Evolutionary conservation across 1,140 invertebrate genomes (phyloP).

Genomic region (Armadillidium nasatum): DNA sequence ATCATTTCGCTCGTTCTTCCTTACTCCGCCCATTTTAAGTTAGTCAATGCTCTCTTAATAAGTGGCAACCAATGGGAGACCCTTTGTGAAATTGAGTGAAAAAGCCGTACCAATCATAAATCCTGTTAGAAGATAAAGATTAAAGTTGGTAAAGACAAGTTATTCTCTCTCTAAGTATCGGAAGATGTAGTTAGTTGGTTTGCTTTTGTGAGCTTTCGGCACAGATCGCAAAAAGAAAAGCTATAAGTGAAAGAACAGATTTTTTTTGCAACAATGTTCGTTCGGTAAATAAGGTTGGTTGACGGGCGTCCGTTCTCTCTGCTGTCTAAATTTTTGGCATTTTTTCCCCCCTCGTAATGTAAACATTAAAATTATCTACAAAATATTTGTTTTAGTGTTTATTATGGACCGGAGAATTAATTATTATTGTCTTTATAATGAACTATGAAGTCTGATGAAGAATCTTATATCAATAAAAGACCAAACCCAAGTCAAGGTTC

Average conservation of each 20-base stretch:
- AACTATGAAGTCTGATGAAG: too few relatives aligned
- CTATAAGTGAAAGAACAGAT: too few relatives aligned
- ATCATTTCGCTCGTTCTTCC: conserved; percentile 5
- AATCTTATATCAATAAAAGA: too few relatives aligned
- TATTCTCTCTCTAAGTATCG: conserved; percentile 37
- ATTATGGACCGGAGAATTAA: conserved; percentile 18
- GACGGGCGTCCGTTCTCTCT: too few relatives aligned
- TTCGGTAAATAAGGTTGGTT: too few relatives aligned
- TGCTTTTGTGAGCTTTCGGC: conserved; percentile 34
- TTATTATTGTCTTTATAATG: background rate
- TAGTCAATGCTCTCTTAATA: conserved; percentile 27
- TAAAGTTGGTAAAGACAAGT: conserved; percentile 31
- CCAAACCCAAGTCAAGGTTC: too few relatives aligned
- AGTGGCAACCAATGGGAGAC: conserved; percentile 20
- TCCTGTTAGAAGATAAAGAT: conserved; percentile 28
- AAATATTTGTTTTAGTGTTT: conserved; percentile 18
- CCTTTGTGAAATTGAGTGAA: conserved; percentile 38
- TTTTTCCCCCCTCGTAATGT: too few relatives aligned
- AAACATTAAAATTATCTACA: too few relatives aligned
- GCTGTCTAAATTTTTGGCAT: too few relatives aligned
- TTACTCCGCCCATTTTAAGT: conserved; percentile 32
- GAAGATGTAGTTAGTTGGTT: conserved; percentile 34
- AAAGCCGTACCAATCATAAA: conserved; percentile 26
- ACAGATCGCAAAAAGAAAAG: background rate
- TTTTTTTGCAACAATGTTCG: too few relatives aligned